Base-by-base conservation (phyloP, 37 sponge, comb jelly and placozoan species). In the Beroe ovata region DNA sequence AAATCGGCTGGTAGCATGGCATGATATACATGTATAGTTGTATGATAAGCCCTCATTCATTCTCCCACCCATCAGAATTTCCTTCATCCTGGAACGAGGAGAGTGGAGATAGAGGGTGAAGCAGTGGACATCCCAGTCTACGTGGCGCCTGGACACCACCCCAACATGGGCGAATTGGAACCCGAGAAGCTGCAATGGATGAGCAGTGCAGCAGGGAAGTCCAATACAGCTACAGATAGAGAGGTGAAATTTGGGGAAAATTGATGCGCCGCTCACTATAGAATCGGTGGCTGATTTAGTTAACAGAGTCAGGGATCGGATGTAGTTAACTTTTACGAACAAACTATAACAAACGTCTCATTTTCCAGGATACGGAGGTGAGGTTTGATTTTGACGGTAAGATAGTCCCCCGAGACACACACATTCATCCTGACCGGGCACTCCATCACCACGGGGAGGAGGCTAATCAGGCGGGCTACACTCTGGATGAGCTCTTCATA, bases 371-470 rank as follows among this genome's bases (percentile, higher is more conserved):
- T 20, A 4, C 1, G 8, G 36, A 77, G 40, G 84, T 77, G 28
- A 39, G 84, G 32, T 77, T 77, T 77, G 84, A 77, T 19, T 77
- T 77, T 42, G 84, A 77, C 29, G 84, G 84, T 4, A 77, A 77
- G 84, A 77, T 77, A 1, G 58, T 77, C 4, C 84, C 84, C 38
- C 84, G 84, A 40, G 84, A 35, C 20, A 42, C 58, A 19, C 16
- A 37, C 58, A 77, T 77, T 41, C 84, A 77, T 25, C 42, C 38
- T 20, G 84, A 77, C 28, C 38, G 28, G 25, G 84, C 54, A 41
- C 84, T 77, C 18, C 84, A 77, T 39, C 84, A 77, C 54, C 84
- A 77, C 54, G 84, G 84, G 26, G 84, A 77, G 84, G 84, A 77
- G 54, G 36, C 84, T 22, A 19, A 29, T 77, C 58, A 39, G 32